These are phyloP conservation scores for Eurytoma adleriae DNA, from an alignment of 2,888 invertebrate species.

Conservation along the genomic window DNA sequence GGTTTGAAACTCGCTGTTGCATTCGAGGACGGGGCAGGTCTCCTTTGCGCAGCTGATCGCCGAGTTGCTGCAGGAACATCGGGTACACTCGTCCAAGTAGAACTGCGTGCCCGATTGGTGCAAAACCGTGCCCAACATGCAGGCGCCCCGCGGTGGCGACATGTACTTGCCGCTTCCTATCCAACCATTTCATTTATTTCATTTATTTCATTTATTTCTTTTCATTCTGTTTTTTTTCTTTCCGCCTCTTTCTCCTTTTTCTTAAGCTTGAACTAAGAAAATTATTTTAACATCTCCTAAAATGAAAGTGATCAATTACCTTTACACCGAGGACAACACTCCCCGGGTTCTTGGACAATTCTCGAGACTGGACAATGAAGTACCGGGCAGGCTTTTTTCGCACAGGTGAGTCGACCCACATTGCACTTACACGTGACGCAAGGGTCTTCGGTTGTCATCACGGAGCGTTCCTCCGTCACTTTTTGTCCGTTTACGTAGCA, in stretches of 20 bases:
- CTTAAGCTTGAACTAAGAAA: too few species aligned
- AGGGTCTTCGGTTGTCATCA: slow-evolving; percentile 89
- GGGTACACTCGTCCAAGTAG: slow-evolving; percentile 87
- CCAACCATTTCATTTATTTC: neutral
- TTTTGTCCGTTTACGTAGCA: slow-evolving; percentile 90
- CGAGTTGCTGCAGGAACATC: slow-evolving; percentile 88
- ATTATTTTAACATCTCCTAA: too few species aligned
- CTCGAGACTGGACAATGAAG: slow-evolving; percentile 86
- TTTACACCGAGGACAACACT: slow-evolving; percentile 86
- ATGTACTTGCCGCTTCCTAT: slow-evolving; percentile 76
- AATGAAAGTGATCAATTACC: slow-evolving; percentile 67
- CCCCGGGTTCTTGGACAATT: slow-evolving; percentile 84
- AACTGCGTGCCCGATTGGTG: slow-evolving; percentile 82
- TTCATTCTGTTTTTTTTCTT: neutral
- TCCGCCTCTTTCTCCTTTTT: too few species aligned
- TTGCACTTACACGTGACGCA: slow-evolving; percentile 90
- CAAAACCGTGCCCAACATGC: slow-evolving; percentile 85
- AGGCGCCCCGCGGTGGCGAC: slow-evolving; percentile 78
- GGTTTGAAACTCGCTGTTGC: slow-evolving; percentile 84
- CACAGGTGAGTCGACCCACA: slow-evolving; percentile 83
- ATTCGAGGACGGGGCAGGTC: slow-evolving; percentile 94
- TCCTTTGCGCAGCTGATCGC: slow-evolving; percentile 88
- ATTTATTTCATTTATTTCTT: neutral
- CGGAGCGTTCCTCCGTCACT: slow-evolving; percentile 86
- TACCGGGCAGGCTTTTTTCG: slow-evolving; percentile 92